Percentiles rank a stretch among this genome's conserved stretches.
These are phyloP conservation scores for Tylochromis polylepis DNA, from an alignment of 2,113 vertebrate genomes.

Conservation along the genomic window DNA sequence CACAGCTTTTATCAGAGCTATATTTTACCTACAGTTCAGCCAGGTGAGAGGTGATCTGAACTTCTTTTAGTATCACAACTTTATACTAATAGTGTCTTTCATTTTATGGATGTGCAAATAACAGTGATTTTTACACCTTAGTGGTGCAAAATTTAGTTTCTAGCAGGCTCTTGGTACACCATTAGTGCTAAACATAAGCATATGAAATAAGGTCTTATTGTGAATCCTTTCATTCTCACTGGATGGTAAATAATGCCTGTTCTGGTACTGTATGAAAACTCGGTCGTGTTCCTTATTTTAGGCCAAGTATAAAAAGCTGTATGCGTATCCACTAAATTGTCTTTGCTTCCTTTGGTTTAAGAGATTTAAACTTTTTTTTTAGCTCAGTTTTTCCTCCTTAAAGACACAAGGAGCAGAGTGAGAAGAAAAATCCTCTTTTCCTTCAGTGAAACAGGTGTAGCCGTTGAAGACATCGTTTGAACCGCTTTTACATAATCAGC, in stretches of 20 bases:
- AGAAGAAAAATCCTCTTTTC: neutral
- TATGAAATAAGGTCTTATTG: fast-evolving
- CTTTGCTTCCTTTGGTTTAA: neutral
- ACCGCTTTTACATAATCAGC: fast-evolving
- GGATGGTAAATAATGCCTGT: neutral
- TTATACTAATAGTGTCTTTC: neutral
- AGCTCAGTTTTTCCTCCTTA: neutral
- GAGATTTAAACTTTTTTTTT: neutral
- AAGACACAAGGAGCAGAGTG: neutral
- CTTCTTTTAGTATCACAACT: neutral
- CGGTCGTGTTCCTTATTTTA: neutral
- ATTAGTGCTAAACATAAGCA: neutral
- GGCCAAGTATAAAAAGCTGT: neutral
- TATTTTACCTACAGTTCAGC: neutral
- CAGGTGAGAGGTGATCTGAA: neutral
- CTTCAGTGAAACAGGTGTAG: neutral
- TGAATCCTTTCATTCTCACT: neutral
- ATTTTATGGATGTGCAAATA: neutral
- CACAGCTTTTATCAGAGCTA: neutral
- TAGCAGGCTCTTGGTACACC: no score
- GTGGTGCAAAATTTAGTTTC: neutral
- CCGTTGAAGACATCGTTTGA: neutral
- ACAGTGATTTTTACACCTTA: neutral
- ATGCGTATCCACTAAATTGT: neutral
- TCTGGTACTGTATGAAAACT: neutral